A percentile compares a stretch with the other conserved stretches of the same genome.
These are phyloP conservation scores for Antheraea pernyi DNA, from an alignment of 1,140 invertebrate species.

Conservation along the genomic window DNA sequence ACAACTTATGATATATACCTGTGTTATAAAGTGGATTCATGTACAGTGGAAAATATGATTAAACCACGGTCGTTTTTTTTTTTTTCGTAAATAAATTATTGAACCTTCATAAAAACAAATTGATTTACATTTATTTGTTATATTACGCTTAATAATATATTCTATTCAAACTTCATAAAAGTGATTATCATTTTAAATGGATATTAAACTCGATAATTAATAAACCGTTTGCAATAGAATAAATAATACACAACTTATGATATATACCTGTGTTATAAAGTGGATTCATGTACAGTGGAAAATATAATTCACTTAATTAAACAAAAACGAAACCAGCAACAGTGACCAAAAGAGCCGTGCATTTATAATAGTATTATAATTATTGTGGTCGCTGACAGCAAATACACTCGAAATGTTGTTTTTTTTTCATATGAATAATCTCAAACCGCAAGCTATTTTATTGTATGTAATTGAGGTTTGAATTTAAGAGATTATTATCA, in stretches of 20 bases:
- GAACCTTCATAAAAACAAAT: too few relatives aligned
- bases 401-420: conserved; percentile 6
- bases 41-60: background rate
- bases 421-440: background rate
- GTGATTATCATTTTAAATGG: background rate
- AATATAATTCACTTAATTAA: background rate
- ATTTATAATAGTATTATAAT: conserved; percentile 10
- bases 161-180: background rate
- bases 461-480: conserved; percentile 42
- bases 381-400: conserved; percentile 15
- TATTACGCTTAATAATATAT: too few relatives aligned
- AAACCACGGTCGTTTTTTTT: too few relatives aligned
- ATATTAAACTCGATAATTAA: background rate
- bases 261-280: background rate
- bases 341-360: conserved; percentile 4
- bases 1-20: background rate
- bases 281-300: background rate
- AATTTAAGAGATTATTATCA: conserved; percentile 50
- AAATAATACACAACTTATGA: background rate
- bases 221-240: background rate
- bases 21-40: background rate
- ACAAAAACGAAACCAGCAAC: background rate
- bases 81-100: too few relatives aligned
- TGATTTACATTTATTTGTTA: too few relatives aligned
- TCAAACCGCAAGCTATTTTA: conserved; percentile 29